Conservation (phyloP, 2,113 vertebrate genomes). For the Tenrec ecaudatus region DNA sequence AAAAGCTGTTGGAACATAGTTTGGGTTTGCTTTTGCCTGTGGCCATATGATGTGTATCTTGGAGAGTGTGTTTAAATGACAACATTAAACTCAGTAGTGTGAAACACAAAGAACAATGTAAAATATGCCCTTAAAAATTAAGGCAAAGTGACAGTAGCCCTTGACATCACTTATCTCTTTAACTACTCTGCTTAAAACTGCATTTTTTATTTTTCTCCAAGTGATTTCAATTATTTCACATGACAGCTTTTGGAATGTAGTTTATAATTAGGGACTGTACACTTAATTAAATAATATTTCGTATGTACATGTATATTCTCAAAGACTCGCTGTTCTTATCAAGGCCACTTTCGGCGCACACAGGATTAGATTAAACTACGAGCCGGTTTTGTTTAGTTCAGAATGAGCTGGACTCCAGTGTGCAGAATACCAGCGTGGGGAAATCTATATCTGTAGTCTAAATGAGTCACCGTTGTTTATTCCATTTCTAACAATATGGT, state of each 20-base stretch:
- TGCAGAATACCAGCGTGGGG: constrained; percentile 16
- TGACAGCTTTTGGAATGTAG: background rate
- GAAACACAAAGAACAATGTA: background rate
- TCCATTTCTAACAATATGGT: background rate
- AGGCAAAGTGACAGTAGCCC: constrained; percentile 39
- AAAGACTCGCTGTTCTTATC: constrained; percentile 37
- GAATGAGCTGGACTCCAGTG: constrained; percentile 25
- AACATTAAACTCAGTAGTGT: constrained; percentile 33
- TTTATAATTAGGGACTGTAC: background rate
- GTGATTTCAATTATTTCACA: constrained; percentile 52
- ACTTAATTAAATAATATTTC: constrained; percentile 45
- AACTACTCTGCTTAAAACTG: constrained; percentile 24
- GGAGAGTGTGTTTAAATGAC: constrained; percentile 11
- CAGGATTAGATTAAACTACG: constrained; percentile 17
- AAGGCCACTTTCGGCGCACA: constrained; percentile 41
- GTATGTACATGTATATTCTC: background rate
- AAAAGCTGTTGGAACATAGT: constrained; percentile 22
- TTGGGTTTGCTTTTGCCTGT: constrained; percentile 39
- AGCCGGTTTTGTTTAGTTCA: constrained; percentile 59
- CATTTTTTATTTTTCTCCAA: constrained; percentile 46
- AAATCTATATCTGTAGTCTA: constrained; percentile 18
- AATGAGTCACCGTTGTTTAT: constrained; percentile 47
- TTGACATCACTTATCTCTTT: constrained; percentile 7
- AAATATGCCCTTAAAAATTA: background rate
- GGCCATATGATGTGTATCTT: constrained; percentile 38